Conservation (phyloP, 2,113 vertebrate species). For the Sapajus apella region DNA sequence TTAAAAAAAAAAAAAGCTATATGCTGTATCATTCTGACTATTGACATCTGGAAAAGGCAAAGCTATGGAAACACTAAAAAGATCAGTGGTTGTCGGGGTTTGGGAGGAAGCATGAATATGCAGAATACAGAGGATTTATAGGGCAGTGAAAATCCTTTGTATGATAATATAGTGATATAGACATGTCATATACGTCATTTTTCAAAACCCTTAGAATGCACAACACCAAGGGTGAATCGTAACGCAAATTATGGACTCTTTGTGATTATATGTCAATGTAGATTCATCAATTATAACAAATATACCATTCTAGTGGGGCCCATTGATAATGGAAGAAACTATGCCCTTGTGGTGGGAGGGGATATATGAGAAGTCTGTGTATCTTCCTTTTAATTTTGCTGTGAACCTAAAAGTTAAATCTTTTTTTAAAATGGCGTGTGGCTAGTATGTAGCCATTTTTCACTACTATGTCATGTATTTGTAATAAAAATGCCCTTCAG, state of each 20-base stretch:
- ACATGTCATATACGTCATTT: background rate
- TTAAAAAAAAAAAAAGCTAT: background rate
- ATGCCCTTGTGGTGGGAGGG: background rate
- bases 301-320: background rate
- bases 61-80: background rate
- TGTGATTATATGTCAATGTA: background rate
- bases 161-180: background rate
- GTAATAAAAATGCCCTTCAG: background rate
- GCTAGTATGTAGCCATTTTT: background rate
- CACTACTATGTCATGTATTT: background rate
- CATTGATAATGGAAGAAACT: background rate
- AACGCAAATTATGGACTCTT: background rate
- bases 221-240: background rate
- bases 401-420: background rate
- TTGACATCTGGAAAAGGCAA: background rate
- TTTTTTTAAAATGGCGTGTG: background rate
- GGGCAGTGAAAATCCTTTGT: background rate
- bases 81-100: background rate
- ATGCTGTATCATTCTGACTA: background rate
- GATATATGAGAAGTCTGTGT: background rate
- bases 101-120: background rate
- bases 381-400: background rate
- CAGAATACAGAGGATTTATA: background rate
- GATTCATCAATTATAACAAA: background rate
- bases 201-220: background rate